Base-by-base conservation (phyloP, 2,113 vertebrate genomes). In the Pardalotus punctatus region DNA sequence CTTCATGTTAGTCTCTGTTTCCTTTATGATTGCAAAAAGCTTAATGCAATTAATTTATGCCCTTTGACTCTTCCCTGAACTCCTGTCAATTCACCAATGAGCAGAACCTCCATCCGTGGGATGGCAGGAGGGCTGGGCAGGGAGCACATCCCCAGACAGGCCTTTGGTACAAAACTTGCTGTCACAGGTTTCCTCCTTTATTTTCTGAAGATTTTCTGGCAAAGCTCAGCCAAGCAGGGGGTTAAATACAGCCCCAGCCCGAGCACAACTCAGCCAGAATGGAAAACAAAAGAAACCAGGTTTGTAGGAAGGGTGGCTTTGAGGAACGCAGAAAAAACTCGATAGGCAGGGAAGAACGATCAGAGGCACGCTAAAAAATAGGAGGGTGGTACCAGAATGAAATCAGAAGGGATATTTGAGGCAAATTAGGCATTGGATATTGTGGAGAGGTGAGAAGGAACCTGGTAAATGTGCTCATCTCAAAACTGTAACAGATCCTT, bases 401-500 rank as follows among this genome's bases (percentile, higher is more conserved):
- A 79, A 80, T 51, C 19, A 79, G 24, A 84, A 9, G 3, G 29
- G 17, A 0, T 42, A 28, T 62, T 14, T 72, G 27, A 45, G n/a
- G 53, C 76, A 90, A 71, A 60, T 22, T 2, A 16, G n/a, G 36
- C 33, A 23, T 2, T 71, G 38, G 48, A 27, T 67, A 23, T 4
- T 60, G 57, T 25, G n/a, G 40, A 72, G 18, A 64, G 21, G 21
- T 66, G 33, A 58, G 67, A 67, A 78, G 51, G 40, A 56, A 89
- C 38, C 19, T 24, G 50, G 20, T 53, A 24, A 54, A 88, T 28
- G 70, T 81, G 33, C 35, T 92, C 38, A 16, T 72, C 66, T 53
- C 29, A 14, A 62, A 85, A n/a, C 29, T 40, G 8, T 16, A 50
- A 48, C 12, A 57, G 62, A 27, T 31, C 53, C 50, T 0, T 0